Percentiles rank a stretch among this genome's conserved stretches.
Conservation (phyloP, 2,113 vertebrate genomes). For the Nannospalax galili region DNA sequence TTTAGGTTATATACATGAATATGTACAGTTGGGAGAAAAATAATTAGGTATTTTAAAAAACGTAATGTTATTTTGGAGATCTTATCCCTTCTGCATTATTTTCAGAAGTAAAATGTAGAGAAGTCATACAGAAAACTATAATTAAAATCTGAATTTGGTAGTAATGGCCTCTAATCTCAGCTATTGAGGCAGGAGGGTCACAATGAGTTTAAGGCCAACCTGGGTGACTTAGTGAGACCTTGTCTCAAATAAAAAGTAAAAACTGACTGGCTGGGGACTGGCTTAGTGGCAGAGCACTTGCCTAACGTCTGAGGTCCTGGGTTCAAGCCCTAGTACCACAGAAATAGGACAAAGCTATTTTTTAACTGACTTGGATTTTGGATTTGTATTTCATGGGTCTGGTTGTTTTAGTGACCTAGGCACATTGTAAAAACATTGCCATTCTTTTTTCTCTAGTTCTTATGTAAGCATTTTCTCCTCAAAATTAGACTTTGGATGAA, state of each 20-base stretch:
- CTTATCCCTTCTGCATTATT: slow-evolving; percentile 11
- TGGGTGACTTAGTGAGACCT: background rate
- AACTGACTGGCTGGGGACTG: no score
- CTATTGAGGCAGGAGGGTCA: background rate
- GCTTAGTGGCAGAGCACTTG: background rate
- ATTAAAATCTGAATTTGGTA: background rate
- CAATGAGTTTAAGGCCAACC: background rate
- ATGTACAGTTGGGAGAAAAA: background rate
- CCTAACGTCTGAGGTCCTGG: background rate
- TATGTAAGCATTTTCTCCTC: slow-evolving; percentile 16
- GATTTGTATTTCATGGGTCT: slow-evolving; percentile 7
- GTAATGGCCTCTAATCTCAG: background rate
- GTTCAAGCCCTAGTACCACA: background rate
- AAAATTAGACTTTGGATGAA: slow-evolving; percentile 56
- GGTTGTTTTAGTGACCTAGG: background rate
- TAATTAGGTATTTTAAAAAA: slow-evolving; percentile 24
- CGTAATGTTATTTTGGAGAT: background rate
- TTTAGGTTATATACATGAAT: background rate
- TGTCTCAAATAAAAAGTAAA: background rate
- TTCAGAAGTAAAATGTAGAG: background rate
- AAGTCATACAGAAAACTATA: background rate
- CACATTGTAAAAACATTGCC: background rate
- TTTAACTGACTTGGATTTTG: background rate
- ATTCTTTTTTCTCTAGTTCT: background rate
- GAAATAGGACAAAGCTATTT: background rate